Evolutionary conservation across 92 coral and sea anemone genomes (phyloP).

Genomic region (Anthopleura xanthogrammica): DNA sequence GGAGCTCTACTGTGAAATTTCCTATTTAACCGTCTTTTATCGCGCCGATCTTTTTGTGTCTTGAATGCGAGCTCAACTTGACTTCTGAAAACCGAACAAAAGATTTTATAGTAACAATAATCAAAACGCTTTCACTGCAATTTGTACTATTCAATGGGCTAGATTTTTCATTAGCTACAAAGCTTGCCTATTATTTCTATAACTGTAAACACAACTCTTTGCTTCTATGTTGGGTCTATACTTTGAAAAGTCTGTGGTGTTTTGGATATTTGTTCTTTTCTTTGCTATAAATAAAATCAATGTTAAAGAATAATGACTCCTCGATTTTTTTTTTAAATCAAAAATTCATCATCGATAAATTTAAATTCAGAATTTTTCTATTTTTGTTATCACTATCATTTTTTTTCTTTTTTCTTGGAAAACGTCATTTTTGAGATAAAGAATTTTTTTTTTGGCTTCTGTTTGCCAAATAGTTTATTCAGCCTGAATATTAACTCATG

Average conservation of each 20-base stretch:
- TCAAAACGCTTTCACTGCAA: conserved; percentile 67
- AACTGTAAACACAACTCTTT: conserved; percentile 59
- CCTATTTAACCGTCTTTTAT: conserved; percentile 55
- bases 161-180: conserved; percentile 81
- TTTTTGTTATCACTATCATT: background rate
- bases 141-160: conserved; percentile 71
- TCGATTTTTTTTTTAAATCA: background rate
- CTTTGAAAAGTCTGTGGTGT: conserved; percentile 17
- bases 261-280: background rate
- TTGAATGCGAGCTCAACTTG: conserved; percentile 55
- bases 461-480: background rate
- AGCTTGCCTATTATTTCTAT: conserved; percentile 46
- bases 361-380: background rate
- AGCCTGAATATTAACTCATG: conserved; percentile 30
- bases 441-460: background rate
- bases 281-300: background rate
- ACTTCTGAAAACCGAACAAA: conserved; percentile 50
- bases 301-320: background rate
- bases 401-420: background rate
- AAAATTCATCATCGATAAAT: background rate
- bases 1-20: conserved; percentile 45
- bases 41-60: conserved; percentile 65
- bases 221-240: conserved; percentile 61
- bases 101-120: conserved; percentile 63
- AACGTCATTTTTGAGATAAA: background rate